Evolutionary conservation across 2,113 vertebrate species (phyloP), one percentile per base, ranked within the genome.

Genomic region (Butorides virescens): DNA sequence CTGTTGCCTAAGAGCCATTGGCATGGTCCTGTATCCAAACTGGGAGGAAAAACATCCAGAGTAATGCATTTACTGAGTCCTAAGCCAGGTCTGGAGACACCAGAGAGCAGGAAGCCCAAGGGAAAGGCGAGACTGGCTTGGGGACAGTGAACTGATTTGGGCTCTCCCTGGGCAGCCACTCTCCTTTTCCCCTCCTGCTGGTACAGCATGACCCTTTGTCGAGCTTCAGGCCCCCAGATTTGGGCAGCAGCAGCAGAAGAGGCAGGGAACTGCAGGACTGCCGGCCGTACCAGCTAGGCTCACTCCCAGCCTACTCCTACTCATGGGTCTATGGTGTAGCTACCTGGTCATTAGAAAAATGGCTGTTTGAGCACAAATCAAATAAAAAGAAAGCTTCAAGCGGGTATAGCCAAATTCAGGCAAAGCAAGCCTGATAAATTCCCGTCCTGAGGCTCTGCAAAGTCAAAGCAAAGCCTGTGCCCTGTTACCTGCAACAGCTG

Each of bases 241-340:
- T 1, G 1, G 63, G 25, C 59, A 66, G 49, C 55, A 53, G 42
- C 53, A 79, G 44, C 3, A 3, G 59, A 44, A 32, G 20, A 71
- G 22, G 53, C 12, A 11, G 16, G 52, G 53, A 78, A 37, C 47
- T 65, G 52, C 70, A 44, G 53, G 15, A 52, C 23, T 39, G 30
- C 21, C 49, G 36, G 9, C 1, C 2, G 18, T 44, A 30, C 30
- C 56, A 73, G 9, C 22, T 27, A 17, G 21, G 30, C 20, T 58
- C n/a, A n/a, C 29, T 37, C 72, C 39, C 16, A 78, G 19, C 44
- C 62, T 61, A 2, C 61, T 78, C 8, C 61, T 62, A 0, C 15
- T 78, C 21, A 22, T 0, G 0, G 11, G 27, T 49, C 11, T 25
- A 3, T n/a, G n/a, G 42, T 4, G 6, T 21, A 63, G 34, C 29